Base-by-base conservation (phyloP, 2,113 vertebrate species). In the Larimichthys polyactis region DNA sequence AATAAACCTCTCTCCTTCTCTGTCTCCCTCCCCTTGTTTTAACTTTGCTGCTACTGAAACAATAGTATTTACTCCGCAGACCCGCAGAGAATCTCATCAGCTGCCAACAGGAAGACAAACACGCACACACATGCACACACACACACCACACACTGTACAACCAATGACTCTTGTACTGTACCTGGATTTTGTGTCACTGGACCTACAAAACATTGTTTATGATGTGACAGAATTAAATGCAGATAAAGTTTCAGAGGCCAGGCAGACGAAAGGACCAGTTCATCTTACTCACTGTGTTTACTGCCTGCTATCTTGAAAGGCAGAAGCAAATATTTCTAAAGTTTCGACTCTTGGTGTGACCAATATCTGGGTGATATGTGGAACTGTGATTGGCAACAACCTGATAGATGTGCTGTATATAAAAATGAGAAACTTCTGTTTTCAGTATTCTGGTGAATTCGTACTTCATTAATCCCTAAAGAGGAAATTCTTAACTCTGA, bases 31-130 rank as follows among this genome's bases (percentile, higher is more conserved):
- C 71, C 76, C 24, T 27, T 59, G 44, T 69, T 85, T n/a, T 46
- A 84, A 78, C 71, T 83, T 79, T 58, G 60, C 36, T 63, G 75
- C 78, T 16, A 19, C 71, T 86, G 86, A 86, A 92, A 91, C 92
- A 93, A 93, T 91, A 89, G 87, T 89, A 88, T 92, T 90, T 90
- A 93, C 71, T 66, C 67, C 67, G 72, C 71, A 75, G 89, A 83
- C 58, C 54, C 59, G 17, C 69, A 69, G 79, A 90, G 70, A 82
- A 87, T 85, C 85, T 81, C 78, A 27, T 85, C 76, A 77, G 67
- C 64, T 74, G 84, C 87, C 87, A 90, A 84, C 90, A 93, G 92
- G 86, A 92, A 92, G 62, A 82, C 82, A 71, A 1, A 69, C 73
- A 75, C 58, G 75, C 62, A 73, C 32, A 72, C 29, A 40, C 43